Percentiles rank a stretch among this genome's conserved stretches.
phyloP scores from a whole-genome alignment of 2,888 invertebrate genomes.

The Dicyrtomina minuta region DNA sequence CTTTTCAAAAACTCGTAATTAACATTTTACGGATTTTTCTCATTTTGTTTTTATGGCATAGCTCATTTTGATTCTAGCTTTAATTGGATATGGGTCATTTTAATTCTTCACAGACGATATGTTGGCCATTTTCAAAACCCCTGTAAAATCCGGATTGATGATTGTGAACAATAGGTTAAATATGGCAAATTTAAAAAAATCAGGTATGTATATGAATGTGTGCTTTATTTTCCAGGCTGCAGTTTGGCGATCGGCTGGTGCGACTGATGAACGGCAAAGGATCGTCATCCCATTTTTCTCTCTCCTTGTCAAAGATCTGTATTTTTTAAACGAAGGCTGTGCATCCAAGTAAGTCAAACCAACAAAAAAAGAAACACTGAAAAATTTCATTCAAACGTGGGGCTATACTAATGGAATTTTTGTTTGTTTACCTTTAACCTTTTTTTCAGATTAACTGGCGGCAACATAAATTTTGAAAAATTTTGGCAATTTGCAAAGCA shows the following conservation, averaged over 20 bases:
- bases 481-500: slow-evolving; percentile 61
- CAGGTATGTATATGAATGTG: too few species aligned
- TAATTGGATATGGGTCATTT: too few species aligned
- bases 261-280: slow-evolving; percentile 55
- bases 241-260: slow-evolving; percentile 55
- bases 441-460: slow-evolving; percentile 56
- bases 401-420: too few species aligned
- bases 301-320: slow-evolving; percentile 62
- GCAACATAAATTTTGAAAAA: slow-evolving; percentile 60
- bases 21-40: too few species aligned
- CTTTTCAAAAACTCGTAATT: too few species aligned
- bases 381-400: slow-evolving; percentile 5
- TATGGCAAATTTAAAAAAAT: too few species aligned
- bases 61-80: too few species aligned
- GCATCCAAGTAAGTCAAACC: slow-evolving; percentile 55
- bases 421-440: neutral
- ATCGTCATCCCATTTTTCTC: slow-evolving; percentile 64
- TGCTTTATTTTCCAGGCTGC: slow-evolving; percentile 57
- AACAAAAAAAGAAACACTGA: neutral
- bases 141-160: too few species aligned
- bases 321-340: slow-evolving; percentile 61
- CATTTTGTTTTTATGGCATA: too few species aligned
- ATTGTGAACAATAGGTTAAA: too few species aligned
- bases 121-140: too few species aligned
- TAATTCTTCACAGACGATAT: too few species aligned